phyloP scores from a whole-genome alignment of 2,113 vertebrate species.

The Cyanoliseus patagonus region DNA sequence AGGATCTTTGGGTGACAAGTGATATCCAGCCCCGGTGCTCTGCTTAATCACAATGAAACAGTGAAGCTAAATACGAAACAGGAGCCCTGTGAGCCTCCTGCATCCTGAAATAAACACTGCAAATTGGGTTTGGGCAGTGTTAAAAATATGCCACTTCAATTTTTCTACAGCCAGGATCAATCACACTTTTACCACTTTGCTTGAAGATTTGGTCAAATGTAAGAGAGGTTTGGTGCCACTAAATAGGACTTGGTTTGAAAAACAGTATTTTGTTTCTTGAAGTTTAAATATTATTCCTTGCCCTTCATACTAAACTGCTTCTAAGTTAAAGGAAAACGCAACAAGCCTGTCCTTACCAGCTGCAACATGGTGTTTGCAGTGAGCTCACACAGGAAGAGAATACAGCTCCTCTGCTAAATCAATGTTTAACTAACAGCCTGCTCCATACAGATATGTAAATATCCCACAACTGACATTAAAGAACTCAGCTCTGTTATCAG shows the following conservation, averaged over 20 bases:
- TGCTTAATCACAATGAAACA: background rate
- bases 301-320: background rate
- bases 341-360: background rate
- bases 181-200: background rate
- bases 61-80: background rate
- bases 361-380: background rate
- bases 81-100: background rate
- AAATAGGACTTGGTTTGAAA: background rate
- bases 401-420: background rate
- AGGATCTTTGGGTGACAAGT: background rate
- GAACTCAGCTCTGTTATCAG: background rate
- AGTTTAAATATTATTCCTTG: background rate
- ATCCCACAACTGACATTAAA: background rate
- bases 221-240: background rate
- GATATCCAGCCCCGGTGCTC: background rate
- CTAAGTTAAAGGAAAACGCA: background rate
- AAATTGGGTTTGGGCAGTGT: background rate
- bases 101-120: background rate
- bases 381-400: background rate
- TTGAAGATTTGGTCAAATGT: background rate
- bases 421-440: constrained; percentile 40
- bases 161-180: background rate
- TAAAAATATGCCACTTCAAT: background rate
- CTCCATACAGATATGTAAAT: background rate
- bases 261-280: background rate